Percentiles rank a stretch among this genome's conserved stretches.
Evolutionary conservation across 1,140 invertebrate genomes (phyloP).

Genomic region (Rhynchophorus ferrugineus): DNA sequence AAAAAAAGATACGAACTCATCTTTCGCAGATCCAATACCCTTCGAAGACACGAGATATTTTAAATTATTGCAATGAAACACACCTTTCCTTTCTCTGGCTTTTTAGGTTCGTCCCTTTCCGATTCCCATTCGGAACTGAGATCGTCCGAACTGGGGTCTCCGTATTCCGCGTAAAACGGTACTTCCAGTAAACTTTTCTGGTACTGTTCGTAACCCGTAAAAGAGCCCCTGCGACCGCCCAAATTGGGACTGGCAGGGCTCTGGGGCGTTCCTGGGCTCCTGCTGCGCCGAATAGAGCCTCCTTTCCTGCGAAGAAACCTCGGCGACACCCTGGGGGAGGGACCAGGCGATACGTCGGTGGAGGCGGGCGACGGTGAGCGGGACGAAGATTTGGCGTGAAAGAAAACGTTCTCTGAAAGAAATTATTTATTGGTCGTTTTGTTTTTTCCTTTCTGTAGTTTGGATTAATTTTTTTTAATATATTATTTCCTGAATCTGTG

Average conservation of each 20-base stretch:
- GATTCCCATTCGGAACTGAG: conserved; percentile 85
- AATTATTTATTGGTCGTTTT: too few relatives aligned
- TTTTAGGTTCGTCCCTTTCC: conserved; percentile 52
- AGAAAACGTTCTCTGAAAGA: conserved; percentile 22
- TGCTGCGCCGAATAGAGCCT: conserved; percentile 28
- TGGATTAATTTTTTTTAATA: too few relatives aligned
- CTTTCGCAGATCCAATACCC: too few relatives aligned
- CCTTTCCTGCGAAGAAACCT: conserved; percentile 23
- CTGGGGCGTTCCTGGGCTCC: conserved; percentile 26
- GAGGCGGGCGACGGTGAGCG: conserved; percentile 29
- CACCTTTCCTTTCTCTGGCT: conserved; percentile 12
- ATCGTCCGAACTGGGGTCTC: conserved; percentile 79
- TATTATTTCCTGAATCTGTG: too few relatives aligned
- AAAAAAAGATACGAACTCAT: too few relatives aligned
- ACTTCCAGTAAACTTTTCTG: conserved; percentile 65
- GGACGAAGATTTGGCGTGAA: conserved; percentile 20
- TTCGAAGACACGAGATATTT: too few relatives aligned
- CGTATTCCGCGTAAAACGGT: conserved; percentile 65
- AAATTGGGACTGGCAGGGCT: conserved; percentile 29
- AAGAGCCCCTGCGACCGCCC: conserved; percentile 33
- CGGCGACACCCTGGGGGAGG: conserved; percentile 7
- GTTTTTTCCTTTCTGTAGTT: too few relatives aligned
- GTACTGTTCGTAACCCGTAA: conserved; percentile 71
- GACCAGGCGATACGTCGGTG: conserved; percentile 1
- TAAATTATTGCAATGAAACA: too few relatives aligned